phyloP scores from a whole-genome alignment of 1,140 invertebrate genomes.

The Caerostris darwini region DNA sequence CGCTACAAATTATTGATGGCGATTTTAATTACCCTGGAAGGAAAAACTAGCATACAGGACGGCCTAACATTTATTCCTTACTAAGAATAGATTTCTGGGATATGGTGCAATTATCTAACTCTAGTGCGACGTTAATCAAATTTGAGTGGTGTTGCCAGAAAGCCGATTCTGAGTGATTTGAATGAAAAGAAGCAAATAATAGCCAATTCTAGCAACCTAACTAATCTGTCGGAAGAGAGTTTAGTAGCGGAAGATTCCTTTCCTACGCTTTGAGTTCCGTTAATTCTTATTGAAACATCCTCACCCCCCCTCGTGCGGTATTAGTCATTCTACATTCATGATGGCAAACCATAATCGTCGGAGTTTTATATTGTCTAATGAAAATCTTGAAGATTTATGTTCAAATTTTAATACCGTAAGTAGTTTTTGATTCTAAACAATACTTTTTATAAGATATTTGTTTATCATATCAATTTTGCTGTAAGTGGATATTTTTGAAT shows the following conservation, averaged over 20 bases:
- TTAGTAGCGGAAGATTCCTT: slow-evolving; percentile 50
- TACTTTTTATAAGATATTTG: not conserved
- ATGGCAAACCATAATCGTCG: slow-evolving; percentile 43
- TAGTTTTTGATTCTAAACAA: not conserved
- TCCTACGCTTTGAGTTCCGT: slow-evolving; percentile 39
- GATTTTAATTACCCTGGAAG: too few species aligned
- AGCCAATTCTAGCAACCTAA: slow-evolving; percentile 57
- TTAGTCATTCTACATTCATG: slow-evolving; percentile 29
- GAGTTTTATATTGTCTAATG: slow-evolving; percentile 68
- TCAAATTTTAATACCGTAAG: slow-evolving; percentile 65
- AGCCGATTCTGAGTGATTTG: not conserved
- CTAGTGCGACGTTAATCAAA: too few species aligned
- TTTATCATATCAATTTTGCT: not conserved
- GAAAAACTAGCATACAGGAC: too few species aligned
- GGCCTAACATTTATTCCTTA: too few species aligned
- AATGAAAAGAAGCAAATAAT: slow-evolving; percentile 9
- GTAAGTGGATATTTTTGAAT: not conserved
- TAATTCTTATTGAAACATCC: slow-evolving; percentile 13
- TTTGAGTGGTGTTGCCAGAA: too few species aligned
- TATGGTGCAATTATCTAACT: too few species aligned
- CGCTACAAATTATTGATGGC: too few species aligned
- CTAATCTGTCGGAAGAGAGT: not conserved
- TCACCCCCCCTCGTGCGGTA: not conserved
- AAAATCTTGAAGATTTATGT: slow-evolving; percentile 71
- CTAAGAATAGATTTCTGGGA: too few species aligned